Evolutionary conservation across 1,140 invertebrate genomes (phyloP), one percentile per base, ranked within the genome.

Genomic region (Heliconius melpomene): DNA sequence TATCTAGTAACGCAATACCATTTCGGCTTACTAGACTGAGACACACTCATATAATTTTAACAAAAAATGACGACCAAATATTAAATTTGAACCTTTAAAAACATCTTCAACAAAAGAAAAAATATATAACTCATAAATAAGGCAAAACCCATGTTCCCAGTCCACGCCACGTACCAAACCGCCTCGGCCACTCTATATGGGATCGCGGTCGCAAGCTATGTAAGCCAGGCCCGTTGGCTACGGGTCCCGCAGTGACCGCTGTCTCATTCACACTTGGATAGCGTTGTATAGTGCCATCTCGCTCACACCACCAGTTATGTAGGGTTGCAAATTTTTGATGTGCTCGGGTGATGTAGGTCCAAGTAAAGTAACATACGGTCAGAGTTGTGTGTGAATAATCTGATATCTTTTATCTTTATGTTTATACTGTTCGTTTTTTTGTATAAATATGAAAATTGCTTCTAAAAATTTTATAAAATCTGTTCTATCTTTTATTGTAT

Each of bases 161-260:
- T 57, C 54, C 77, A 82, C 87, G 84, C 54, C 77, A 82, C 87
- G 84, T 90, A 88, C 87, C 85, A 89, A 88, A 80, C 80, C 46
- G 9, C 40, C 73, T 80, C 60, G 29, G 20, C 60, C 82, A 57
- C 74, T 60, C 73, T 88, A 86, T 82, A 82, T 74, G 80, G 86
- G 84, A 86, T 83, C 85, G 85, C 83, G 84, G 83, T 80, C 83
- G 81, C 84, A 84, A 86, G 85, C 83, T 85, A 82, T 84, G 84
- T 85, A 85, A 87, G 87, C 85, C 81, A 86, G 85, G 83, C 82
- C 84, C 82, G 82, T 79, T 83, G 82, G 80, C 82, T 78, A 78
- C 81, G 74, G 73, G 81, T 74, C 83, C 81, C 83, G 79, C 84
- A 79, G 75, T 79, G 66, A 40, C 57, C 60, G 50, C 77, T 80